Base-by-base conservation (phyloP, 2,113 vertebrate species). In the Dascyllus trimaculatus region DNA sequence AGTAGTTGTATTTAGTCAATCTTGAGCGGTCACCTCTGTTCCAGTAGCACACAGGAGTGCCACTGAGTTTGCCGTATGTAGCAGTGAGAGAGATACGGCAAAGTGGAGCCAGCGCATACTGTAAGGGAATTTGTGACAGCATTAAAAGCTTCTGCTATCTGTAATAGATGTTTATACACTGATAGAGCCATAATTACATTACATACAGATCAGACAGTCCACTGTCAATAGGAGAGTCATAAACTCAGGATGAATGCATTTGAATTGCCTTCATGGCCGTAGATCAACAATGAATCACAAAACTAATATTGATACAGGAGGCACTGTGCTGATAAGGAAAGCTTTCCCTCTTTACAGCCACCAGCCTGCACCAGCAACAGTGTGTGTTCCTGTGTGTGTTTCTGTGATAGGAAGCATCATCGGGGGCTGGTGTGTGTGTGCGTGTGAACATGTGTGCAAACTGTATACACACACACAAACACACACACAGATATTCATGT, bases 241-340 rank as follows among this genome's bases (percentile, higher is more conserved):
- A 35, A 35, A 35, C 32, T 29, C 48, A 8, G 22, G 11, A 1
- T 13, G 14, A 54, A 49, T 29, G 54, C 7, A 67, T 35, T 11
- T 48, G 19, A 76, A 54, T 38, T 29, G 18, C 32, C 49, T 22
- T 43, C 17, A 48, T 75, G 22, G 2, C 19, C 17, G 10, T 0
- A 68, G 26, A 48, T 61, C 38, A 71, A 40, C 51, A 56, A 32
- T 35, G 26, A 74, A 65, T 56, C 15, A 43, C 53, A 64, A 48
- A 68, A 25, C 62, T 59, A 79, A 76, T 65, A 72, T 59, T 68
- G 58, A 70, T 43, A 66, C 51, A 65, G 25, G 3, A 11, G 43
- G 17, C 5, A n/a, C 24, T 24, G 21, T 3, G 1, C 32, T 35
- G 32, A 35, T 35, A 35, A 35, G 32, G 7, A 35, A 35, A 35